Evolutionary conservation across 2,888 invertebrate genomes (phyloP), one percentile per base, ranked within the genome.

Genomic region (Leptopilina myrica): DNA sequence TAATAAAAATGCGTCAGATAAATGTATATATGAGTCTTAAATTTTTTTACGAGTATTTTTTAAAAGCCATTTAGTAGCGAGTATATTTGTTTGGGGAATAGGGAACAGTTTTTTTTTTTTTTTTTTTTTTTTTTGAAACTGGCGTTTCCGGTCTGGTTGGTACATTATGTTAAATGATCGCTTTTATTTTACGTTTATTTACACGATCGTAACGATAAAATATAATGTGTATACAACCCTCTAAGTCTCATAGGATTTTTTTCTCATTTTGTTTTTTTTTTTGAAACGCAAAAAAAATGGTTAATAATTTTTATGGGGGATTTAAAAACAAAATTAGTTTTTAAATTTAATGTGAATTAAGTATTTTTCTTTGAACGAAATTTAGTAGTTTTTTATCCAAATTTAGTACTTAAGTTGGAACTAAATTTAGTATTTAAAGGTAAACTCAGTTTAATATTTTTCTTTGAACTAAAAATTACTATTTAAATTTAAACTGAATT

Each of bases 11-110:
- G 15, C 62, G 20, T 40, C 33, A 59, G 67, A 66, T 76, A 53
- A 66, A 79, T 78, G 76, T 69, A 82, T 33, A 33, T 69, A 82
- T 64, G 62, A 79, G 73, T 53, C 73, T 53, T 73, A 73, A 56
- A 73, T 73, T n/a, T 49, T 46, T 73, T 56, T 56, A 73, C 53
- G 53, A 56, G 14, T 12, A 15, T 26, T 15, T 56, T 73, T 56
- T 73, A 33, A 56, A 53, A 53, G 73, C 33, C 53, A 53, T 56
- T 73, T 56, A 56, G 73, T 9, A 9, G 43, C 49, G 9, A 56
- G 56, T 56, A 56, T 49, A 11, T 11, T 9, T 11, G 73, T 73
- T 73, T 73, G 56, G 33, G 56, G 73, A 73, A 33, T 73, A 73
- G 56, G 4, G n/a, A 33, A 26, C 9, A 56, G 33, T 49, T 73